phyloP scores from a whole-genome alignment of 2,888 invertebrate species.

The Ernsta delagoae region DNA sequence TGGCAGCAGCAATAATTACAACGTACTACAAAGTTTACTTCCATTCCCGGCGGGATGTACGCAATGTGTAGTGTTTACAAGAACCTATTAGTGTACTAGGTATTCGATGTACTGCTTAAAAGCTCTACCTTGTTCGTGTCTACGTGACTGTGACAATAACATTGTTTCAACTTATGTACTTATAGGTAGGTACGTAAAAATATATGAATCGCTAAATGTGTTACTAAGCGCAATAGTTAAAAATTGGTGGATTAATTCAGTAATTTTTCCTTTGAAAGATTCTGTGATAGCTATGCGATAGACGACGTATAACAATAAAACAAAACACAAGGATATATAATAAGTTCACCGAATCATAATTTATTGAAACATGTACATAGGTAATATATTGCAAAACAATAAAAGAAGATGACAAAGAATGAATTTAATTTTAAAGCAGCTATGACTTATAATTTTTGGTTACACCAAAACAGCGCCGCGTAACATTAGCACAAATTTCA shows the following conservation, averaged over 20 bases:
- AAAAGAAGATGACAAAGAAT: no score
- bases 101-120: slow-evolving; percentile 18
- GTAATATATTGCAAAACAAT: no score
- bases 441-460: not conserved
- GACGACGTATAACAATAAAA: no score
- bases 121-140: slow-evolving; percentile 21
- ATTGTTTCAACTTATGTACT: slow-evolving; percentile 7
- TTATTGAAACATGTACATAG: no score
- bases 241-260: no score
- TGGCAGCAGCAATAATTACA: slow-evolving; percentile 50
- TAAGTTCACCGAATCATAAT: no score
- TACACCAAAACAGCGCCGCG: no score
- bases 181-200: not conserved
- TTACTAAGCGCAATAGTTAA: no score
- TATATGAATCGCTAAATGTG: not conserved
- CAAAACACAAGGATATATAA: no score
- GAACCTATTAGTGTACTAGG: slow-evolving; percentile 8
- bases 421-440: not conserved
- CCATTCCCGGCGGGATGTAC: slow-evolving; percentile 6
- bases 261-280: no score
- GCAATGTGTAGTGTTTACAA: slow-evolving; percentile 2
- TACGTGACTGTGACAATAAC: slow-evolving; percentile 7
- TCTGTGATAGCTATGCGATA: no score
- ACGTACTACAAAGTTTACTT: slow-evolving; percentile 21
- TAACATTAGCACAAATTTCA: no score